Base-by-base conservation (phyloP, 2,888 invertebrate species). In the Drosophila prostipennis region DNA sequence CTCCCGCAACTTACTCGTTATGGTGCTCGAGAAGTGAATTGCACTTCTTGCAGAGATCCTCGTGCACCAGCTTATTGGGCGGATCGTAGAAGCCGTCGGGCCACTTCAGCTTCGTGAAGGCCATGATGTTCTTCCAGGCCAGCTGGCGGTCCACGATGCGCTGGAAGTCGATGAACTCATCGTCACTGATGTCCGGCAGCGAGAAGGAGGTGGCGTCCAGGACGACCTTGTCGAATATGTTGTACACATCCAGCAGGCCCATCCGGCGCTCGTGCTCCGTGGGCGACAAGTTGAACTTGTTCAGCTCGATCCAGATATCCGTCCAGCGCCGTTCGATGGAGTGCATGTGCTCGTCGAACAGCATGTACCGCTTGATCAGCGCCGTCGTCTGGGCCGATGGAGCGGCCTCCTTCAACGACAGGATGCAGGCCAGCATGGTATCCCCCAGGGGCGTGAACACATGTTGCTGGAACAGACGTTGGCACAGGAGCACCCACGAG, bases 401-500 rank as follows among this genome's bases (percentile, higher is more conserved):
- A 32, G 90, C 90, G 34, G 89, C 84, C 63, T 91, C 90, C 75
- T 92, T 92, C 16, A 92, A 71, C 87, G 93, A 93, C 61, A 93
- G 91, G 69, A 94, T 93, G 78, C 94, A 93, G 39, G 92, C 92
- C 60, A 94, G 93, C 80, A 94, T 92, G 75, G 93, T 93, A 77
- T 93, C 93, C 78, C 93, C 93, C 61, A 94, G 92, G 48, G 94
- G 94, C 51, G 93, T 85, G 79, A 92, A 91, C 65, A 92, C 91
- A 80, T 91, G 91, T 65, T 91, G 91, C 69, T 95, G 94, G 91
- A 95, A 95, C 78, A 95, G 92, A 76, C 94, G 94, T 87, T 95
- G 94, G 90, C 95, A 95, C 72, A 95, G 93, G 79, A 94, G 92
- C 80, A 94, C 94, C 95, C 95, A 95, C 2, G 94, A 94, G 45